These are phyloP conservation scores for Lonchura striata DNA, from an alignment of 2,113 vertebrate genomes.

Conservation along the genomic window DNA sequence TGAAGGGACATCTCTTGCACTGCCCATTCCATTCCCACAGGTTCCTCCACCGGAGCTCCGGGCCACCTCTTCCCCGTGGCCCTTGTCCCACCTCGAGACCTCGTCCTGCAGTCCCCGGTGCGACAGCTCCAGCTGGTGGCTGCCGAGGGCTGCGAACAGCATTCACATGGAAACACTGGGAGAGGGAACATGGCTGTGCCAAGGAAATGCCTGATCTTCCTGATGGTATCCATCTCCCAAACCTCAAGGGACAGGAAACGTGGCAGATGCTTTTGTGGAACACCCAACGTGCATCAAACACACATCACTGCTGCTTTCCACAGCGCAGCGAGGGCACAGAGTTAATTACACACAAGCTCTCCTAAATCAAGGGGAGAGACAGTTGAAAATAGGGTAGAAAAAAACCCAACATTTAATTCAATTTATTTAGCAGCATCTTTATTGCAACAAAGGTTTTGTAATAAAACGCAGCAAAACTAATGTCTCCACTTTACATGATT, in stretches of 20 bases:
- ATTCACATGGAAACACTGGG: neutral
- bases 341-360: neutral
- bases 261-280: neutral
- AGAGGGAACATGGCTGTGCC: accelerated
- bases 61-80: neutral
- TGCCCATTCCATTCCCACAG: neutral
- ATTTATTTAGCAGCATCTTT: conserved; percentile 77
- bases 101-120: accelerated
- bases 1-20: neutral
- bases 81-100: accelerated
- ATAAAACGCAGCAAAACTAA: conserved; percentile 72
- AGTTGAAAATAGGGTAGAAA: neutral
- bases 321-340: neutral
- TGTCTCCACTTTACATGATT: conserved; percentile 74
- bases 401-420: conserved; percentile 51
- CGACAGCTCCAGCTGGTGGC: conserved; percentile 52
- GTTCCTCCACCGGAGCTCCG: neutral
- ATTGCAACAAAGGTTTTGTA: conserved; percentile 78
- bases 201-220: neutral
- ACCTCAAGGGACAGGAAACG: neutral
- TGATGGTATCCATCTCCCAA: neutral
- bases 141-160: neutral
- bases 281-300: neutral
- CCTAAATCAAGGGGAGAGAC: conserved; percentile 8
- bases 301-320: neutral